These are phyloP conservation scores for Aphelenchoides avenae DNA, from an alignment of 1,140 invertebrate genomes.

Conservation along the genomic window DNA sequence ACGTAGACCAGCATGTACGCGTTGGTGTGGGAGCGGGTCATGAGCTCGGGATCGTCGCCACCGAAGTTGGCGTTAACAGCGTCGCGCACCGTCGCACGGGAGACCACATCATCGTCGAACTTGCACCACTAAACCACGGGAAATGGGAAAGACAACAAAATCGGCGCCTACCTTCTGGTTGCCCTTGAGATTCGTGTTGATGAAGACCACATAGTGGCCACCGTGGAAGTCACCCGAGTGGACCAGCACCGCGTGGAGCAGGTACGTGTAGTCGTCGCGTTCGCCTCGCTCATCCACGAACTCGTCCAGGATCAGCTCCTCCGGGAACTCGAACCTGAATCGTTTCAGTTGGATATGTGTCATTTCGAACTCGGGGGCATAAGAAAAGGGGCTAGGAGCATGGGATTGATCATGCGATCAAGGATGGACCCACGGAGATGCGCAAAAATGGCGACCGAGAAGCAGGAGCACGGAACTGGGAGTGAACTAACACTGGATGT, in stretches of 20 bases:
- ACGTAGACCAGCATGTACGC: constrained; percentile 99
- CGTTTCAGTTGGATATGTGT: too few relatives aligned
- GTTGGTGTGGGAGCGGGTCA: constrained; percentile 69
- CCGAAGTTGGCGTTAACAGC: constrained; percentile 98
- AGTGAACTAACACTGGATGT: too few relatives aligned
- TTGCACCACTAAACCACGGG: constrained; percentile 83
- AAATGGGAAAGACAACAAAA: constrained; percentile 16
- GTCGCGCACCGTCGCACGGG: constrained; percentile 86
- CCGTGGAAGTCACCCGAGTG: constrained; percentile 99
- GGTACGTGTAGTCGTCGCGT: constrained; percentile 68
- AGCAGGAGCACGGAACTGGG: too few relatives aligned
- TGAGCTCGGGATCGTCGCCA: constrained; percentile 86
- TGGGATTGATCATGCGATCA: too few relatives aligned
- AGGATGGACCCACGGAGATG: too few relatives aligned
- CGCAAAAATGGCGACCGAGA: too few relatives aligned
- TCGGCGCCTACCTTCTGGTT: constrained; percentile 18
- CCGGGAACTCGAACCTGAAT: constrained; percentile 87
- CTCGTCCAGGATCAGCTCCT: constrained; percentile 76
- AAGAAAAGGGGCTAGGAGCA: too few relatives aligned
- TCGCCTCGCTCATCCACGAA: constrained; percentile 78
- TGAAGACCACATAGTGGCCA: constrained; percentile 98
- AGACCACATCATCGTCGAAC: constrained; percentile 99
- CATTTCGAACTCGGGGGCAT: too few relatives aligned
- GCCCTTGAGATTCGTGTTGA: constrained; percentile 77
- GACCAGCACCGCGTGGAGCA: constrained; percentile 96